Evolutionary conservation across 2,797 vertebrate genomes (phyloP).

Genomic region (Pangasius mekongensis): DNA sequence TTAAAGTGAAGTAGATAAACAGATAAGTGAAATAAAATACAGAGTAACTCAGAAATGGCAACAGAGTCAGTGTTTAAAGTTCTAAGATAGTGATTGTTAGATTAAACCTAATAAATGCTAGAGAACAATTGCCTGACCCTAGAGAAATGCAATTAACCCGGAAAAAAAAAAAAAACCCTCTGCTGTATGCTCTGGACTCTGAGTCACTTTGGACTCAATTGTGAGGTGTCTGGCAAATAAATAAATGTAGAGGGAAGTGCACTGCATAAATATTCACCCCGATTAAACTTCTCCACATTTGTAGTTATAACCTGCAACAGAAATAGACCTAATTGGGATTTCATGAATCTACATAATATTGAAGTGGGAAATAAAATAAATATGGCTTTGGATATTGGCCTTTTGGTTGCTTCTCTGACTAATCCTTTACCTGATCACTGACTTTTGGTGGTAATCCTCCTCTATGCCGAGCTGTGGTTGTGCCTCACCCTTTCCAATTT

Average conservation of each 20-base stretch:
- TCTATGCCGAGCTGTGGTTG: not conserved
- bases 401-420: not conserved
- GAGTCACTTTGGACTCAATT: not conserved
- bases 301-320: not conserved
- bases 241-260: not conserved
- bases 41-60: not conserved
- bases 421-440: not conserved
- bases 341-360: not conserved
- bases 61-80: not conserved
- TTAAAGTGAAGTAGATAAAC: conserved; percentile 3
- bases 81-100: not conserved
- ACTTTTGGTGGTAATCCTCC: not conserved
- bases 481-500: not conserved
- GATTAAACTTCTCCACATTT: not conserved
- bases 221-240: not conserved
- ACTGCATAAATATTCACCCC: not conserved
- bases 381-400: not conserved
- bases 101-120: not conserved
- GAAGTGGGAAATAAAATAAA: not conserved
- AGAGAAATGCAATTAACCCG: conserved; percentile 20
- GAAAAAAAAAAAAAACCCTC: not conserved
- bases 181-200: not conserved
- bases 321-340: not conserved
- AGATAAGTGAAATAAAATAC: not conserved
- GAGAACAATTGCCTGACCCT: not conserved